Percentiles rank a stretch among this genome's conserved stretches.
Evolutionary conservation across 2,797 vertebrate species (phyloP).

Genomic region (Aplochiton taeniatus): DNA sequence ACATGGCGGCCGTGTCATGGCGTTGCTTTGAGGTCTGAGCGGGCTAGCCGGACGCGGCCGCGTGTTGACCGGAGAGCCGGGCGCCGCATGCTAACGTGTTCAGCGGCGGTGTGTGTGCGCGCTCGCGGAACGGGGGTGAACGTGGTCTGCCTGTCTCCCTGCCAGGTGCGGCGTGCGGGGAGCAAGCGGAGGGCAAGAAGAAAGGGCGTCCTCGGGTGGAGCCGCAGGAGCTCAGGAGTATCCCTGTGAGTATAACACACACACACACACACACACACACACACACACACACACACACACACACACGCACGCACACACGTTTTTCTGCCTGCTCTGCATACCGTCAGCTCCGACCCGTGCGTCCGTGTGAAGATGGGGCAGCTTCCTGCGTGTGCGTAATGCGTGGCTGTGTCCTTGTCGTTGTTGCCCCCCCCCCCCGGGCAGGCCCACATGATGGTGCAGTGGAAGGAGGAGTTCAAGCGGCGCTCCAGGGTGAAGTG

Average conservation of each 20-base stretch:
- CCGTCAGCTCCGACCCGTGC: no score
- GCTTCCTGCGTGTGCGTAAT: no score
- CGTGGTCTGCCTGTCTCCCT: constrained; percentile 13
- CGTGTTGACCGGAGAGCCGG: no score
- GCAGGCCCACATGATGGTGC: constrained; percentile 89
- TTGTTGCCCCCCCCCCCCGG: background rate
- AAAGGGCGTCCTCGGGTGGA: constrained; percentile 90
- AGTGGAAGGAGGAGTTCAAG: constrained; percentile 98
- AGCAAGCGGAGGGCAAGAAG: constrained; percentile 86
- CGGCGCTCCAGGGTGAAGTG: constrained; percentile 91
- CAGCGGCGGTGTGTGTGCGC: no score
- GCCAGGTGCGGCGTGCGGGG: constrained; percentile 80
- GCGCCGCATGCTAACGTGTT: no score
- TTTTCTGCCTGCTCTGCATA: background rate
- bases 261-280: background rate
- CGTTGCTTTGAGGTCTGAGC: background rate
- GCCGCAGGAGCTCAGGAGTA: constrained; percentile 88
- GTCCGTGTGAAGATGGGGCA: no score
- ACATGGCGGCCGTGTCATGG: no score
- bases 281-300: background rate
- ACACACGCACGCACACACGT: background rate
- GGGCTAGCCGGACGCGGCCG: background rate
- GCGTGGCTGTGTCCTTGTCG: no score
- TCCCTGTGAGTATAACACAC: constrained; percentile 83
- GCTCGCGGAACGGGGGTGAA: no score